Conservation (phyloP, 92 coral and sea anemone species). For the Epizoanthus rinbou region DNA sequence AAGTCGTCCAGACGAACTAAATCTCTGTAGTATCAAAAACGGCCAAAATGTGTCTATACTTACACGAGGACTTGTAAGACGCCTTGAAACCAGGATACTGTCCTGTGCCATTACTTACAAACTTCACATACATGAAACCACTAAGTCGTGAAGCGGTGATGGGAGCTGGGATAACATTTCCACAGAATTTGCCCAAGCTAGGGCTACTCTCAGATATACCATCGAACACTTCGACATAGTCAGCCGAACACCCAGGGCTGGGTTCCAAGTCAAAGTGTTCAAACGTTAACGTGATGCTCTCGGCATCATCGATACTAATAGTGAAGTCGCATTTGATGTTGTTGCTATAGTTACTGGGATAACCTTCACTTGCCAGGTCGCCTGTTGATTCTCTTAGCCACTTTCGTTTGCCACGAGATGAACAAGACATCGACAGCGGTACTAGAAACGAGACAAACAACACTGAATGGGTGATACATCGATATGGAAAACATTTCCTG, state of each 20-base stretch:
- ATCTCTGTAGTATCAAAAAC: too few species aligned
- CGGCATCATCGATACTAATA: not conserved
- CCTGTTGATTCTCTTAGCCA: constrained; percentile 18
- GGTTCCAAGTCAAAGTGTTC: constrained; percentile 12
- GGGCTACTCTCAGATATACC: not conserved
- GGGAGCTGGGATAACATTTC: constrained; percentile 8
- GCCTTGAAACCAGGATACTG: constrained; percentile 31
- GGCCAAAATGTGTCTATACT: not conserved
- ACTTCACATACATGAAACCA: constrained; percentile 14
- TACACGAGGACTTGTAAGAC: constrained; percentile 28
- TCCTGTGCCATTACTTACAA: constrained; percentile 23
- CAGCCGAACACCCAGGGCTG: constrained; percentile 23
- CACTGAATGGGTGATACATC: too few species aligned
- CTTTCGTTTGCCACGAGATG: not conserved
- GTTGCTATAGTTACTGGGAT: constrained; percentile 34
- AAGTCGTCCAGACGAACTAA: too few species aligned
- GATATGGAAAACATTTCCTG: too few species aligned
- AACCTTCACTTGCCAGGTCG: constrained; percentile 20
- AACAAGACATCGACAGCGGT: constrained; percentile 24
- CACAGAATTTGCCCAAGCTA: constrained; percentile 29
- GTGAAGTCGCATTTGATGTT: constrained; percentile 8
- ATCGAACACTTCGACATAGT: constrained; percentile 33
- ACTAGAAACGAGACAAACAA: not conserved
- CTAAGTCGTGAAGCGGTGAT: not conserved
- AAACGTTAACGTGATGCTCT: constrained; percentile 30